Base-by-base conservation (phyloP, 37 sponge, comb jelly and placozoan genomes). In the Petrosia ficiformis region DNA sequence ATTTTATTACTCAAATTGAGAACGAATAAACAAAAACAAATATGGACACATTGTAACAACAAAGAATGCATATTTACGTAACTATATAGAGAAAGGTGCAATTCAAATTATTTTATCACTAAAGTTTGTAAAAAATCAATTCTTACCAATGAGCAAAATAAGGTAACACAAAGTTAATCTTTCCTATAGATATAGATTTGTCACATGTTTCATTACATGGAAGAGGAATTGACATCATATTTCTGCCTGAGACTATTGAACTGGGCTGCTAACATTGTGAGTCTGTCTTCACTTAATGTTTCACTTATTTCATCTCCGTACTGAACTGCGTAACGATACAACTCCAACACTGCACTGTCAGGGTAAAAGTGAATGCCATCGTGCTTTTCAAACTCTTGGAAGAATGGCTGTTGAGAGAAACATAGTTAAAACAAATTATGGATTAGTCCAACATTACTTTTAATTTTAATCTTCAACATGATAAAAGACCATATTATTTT, bases 301-400 rank as follows among this genome's bases (percentile, higher is more conserved):
- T 84, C 87, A 0, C 59, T 58, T n/a, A 90, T 42, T 1, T 77
- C 77, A 0, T 72, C 73, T 0, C 79, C 75, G 69, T 88, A 91
- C 0, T 71, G 35, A 2, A 44, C 28, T n/a, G 86, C 83, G 41
- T 69, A 95, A 40, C 78, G 87, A 67, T 87, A 88, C 60, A 95
- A 84, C 64, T 87, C 92, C 34, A 72, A 85, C 35, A 91, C 72
- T 19, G 95, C 92, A 40, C 69, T 28, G 73, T 48, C 44, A 72
- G 48, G 63, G 5, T 54, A 26, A 58, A 60, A 59, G 30, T 57
- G 37, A 40, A 48, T 8, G 8, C 54, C 54, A 19, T 48, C 54
- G 14, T 33, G 68, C 8, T 75, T 35, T 68, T 8, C 65, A 25
- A 30, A 22, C 3, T 8, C 4, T 63, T 39, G 77, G 67, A 32